Evolutionary conservation across 1,140 invertebrate genomes (phyloP), one percentile per base, ranked within the genome.

Genomic region (Drosophila neocordata): DNA sequence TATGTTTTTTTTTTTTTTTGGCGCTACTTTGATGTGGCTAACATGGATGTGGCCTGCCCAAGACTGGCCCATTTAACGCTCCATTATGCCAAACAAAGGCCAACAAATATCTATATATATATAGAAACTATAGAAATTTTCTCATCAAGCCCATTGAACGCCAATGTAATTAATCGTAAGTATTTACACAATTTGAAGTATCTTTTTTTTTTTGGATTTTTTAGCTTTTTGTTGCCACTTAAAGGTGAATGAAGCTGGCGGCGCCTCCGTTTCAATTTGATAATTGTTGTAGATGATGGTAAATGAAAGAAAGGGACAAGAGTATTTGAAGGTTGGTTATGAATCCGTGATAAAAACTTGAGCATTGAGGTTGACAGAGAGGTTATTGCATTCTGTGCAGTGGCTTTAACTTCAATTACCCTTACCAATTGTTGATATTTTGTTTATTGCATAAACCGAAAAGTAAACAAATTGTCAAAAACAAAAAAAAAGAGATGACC

Each of bases 91-190:
- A 22, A 38, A 77, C 70, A 78, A 74, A 70, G 79, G 66, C 74
- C 63, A 57, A 11, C 18, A 27, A 20, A 35, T 64, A 37, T 58
- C 24, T 51, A 38, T 62, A 52, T 31, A 31, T 31, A 31, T 31
- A 31, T 31, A 31, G 27, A 68, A 52, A 66, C 48, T 65, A 76
- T 79, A 80, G 81, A 84, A 85, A 80, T 82, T 76, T 69, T 72
- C 65, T 56, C 69, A 69, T 73, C 68, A 38, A 71, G 52, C 41
- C 65, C 68, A 78, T 72, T 79, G 71, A 78, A 68, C 65, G 68
- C 55, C 60, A 51, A 48, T 77, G 79, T 88, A 83, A 87, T 87
- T 88, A 83, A 87, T 87, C 82, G 75, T 73, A 69, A 88, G 78
- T 87, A 79, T 70, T 82, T 88, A 87, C 82, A 78, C 70, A 75